Conservation (phyloP, 2,888 invertebrate genomes). For the Ariolimax columbianus region DNA sequence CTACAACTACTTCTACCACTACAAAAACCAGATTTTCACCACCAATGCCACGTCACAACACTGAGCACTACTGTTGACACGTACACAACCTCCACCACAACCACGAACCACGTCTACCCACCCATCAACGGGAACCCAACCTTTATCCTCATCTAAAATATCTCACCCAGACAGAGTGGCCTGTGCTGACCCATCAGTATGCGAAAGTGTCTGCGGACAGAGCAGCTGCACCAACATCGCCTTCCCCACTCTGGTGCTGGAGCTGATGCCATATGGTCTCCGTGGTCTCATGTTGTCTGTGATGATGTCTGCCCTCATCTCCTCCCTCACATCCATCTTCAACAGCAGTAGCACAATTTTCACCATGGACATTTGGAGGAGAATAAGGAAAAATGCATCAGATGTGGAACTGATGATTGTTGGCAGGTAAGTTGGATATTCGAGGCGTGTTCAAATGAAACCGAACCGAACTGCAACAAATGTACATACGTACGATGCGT, state of each 20-base stretch:
- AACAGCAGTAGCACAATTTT: slow-evolving; percentile 81
- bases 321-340: slow-evolving; percentile 81
- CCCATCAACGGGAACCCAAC: no score
- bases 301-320: slow-evolving; percentile 81
- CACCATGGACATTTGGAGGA: slow-evolving; percentile 80
- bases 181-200: slow-evolving; percentile 79
- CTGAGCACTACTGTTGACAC: no score
- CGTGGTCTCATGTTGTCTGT: slow-evolving; percentile 81
- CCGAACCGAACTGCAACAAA: no score
- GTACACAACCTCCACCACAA: no score
- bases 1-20: no score
- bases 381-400: slow-evolving; percentile 75
- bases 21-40: no score
- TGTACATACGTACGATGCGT: no score
- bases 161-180: slow-evolving; percentile 76
- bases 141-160: no score
- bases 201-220: slow-evolving; percentile 78
- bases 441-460: no score
- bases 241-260: slow-evolving; percentile 80
- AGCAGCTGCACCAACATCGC: slow-evolving; percentile 80
- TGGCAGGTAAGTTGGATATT: slow-evolving; percentile 73
- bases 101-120: no score
- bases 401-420: slow-evolving; percentile 80
- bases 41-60: no score
- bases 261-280: slow-evolving; percentile 79